Evolutionary conservation across 2,888 invertebrate species (phyloP), one percentile per base, ranked within the genome.

Genomic region (Drosophila emarginata): DNA sequence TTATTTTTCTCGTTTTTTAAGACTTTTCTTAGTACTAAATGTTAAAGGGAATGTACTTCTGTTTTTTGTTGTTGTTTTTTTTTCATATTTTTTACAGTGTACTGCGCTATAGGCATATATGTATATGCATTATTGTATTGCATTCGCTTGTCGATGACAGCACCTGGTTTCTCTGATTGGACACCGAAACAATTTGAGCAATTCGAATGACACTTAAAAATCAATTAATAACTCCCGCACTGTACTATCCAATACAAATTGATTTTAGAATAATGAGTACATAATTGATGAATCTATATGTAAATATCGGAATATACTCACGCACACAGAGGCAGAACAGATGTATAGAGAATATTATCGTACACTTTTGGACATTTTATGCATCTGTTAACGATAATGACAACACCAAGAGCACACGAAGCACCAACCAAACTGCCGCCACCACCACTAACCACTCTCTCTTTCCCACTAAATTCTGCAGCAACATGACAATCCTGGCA

Each of bases 161-260:
- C 70, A 70, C 72, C 64, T 71, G 70, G 67, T 68, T 52, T 53
- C 57, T 67, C 65, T 64, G 72, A 71, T 60, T 64, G 70, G 53
- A 54, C 2, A 32, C 2, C 28, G 32, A 14, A 12, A 32, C 54
- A 50, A 71, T 45, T 58, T 71, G 54, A 58, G 58, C 40, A 39
- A 45, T 32, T 28, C 54, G 36, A 36, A 51, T 21, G 66, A 64
- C 84, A 84, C 81, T 84, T 83, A 74, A 78, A 80, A 84, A 78
- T 76, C 81, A 84, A 81, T 87, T 80, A 87, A 79, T 68, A 61
- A 56, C 58, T 66, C 64, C 60, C 36, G 54, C 54, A 39, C 45
- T 28, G 37, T n/a, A 21, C 45, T 21, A 21, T 53, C 52, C 32
- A 32, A 32, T 58, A 18, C 57, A 64, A 68, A 72, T 72, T 66